Percentiles rank a stretch among this genome's conserved stretches.
Conservation (phyloP, 2,113 vertebrate genomes). For the Cephalophus harveyi region DNA sequence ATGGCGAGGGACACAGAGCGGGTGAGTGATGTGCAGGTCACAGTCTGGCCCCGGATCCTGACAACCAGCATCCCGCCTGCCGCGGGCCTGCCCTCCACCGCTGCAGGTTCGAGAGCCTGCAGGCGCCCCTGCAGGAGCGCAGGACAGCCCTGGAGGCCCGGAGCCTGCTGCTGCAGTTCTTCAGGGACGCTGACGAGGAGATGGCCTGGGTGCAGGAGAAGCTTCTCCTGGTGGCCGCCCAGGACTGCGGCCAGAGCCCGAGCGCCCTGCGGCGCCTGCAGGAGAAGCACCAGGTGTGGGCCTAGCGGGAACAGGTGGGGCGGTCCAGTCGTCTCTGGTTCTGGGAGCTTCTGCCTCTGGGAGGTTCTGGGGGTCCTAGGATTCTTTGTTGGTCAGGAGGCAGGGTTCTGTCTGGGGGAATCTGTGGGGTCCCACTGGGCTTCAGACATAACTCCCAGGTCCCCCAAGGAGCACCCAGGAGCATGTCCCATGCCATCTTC, state of each 20-base stretch:
- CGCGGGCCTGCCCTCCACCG: background rate
- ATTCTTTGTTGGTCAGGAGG: background rate
- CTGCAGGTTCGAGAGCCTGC: slow-evolving; percentile 84
- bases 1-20: background rate
- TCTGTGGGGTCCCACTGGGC: background rate
- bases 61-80: background rate
- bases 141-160: slow-evolving; percentile 84
- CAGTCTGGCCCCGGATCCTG: background rate
- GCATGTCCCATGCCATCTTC: background rate
- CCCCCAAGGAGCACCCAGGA: background rate
- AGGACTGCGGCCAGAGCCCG: slow-evolving; percentile 83
- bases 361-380: background rate
- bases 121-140: slow-evolving; percentile 81
- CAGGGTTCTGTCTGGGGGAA: background rate
- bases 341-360: background rate
- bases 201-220: slow-evolving; percentile 86
- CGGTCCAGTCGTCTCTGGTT: background rate
- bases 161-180: slow-evolving; percentile 86
- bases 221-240: slow-evolving; percentile 75
- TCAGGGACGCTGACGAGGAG: slow-evolving; percentile 88
- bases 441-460: too few species aligned
- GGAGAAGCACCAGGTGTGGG: slow-evolving; percentile 87
- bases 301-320: background rate
- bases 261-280: slow-evolving; percentile 80
- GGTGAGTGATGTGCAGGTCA: background rate